Evolutionary conservation across 2,113 vertebrate species (phyloP), one percentile per base, ranked within the genome.

Genomic region (Xyrauchen texanus): DNA sequence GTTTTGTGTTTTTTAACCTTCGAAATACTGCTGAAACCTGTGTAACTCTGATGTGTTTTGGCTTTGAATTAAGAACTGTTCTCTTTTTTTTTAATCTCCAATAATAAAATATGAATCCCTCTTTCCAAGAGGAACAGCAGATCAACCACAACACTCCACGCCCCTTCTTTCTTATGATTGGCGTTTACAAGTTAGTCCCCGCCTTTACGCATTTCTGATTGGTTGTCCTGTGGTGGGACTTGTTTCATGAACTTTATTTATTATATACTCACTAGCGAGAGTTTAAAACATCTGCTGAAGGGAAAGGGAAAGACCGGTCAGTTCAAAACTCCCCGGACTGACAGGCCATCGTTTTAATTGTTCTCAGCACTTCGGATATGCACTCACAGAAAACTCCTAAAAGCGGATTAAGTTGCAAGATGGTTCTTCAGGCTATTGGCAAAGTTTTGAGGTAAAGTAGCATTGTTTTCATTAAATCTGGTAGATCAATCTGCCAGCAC

Each of bases 351-450:
- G 13, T 58, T 58, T n/a, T n/a, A 12, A 57, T 44, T 34, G 15
- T 7, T 73, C 13, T 15, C 13, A 75, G 79, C 45, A 42, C 47
- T 53, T 68, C 92, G 86, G 93, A 89, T 80, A 92, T 94, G 91
- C 94, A 93, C 88, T 85, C 94, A 46, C 94, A 93, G 87, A 93
- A 84, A 88, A 91, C 91, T 75, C 88, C 94, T 44, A 96, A 93
- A 90, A 88, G 92, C 76, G 94, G 95, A 34, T 34, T 34, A 81
- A 96, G 93, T 91, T 98, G 94, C 92, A 98, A 97, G 91, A 96
- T 97, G 95, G 96, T 97, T 45, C 95, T 98, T 80, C 96, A 96
- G 87, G 96, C 97, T 0, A 94, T 98, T 82, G 95, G 96, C 73
- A 97, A 93, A 92, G 95, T 95, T 63, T 90, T 98, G 83, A 94